phyloP scores from a whole-genome alignment of 2,888 invertebrate genomes.

The Hesperia comma region DNA sequence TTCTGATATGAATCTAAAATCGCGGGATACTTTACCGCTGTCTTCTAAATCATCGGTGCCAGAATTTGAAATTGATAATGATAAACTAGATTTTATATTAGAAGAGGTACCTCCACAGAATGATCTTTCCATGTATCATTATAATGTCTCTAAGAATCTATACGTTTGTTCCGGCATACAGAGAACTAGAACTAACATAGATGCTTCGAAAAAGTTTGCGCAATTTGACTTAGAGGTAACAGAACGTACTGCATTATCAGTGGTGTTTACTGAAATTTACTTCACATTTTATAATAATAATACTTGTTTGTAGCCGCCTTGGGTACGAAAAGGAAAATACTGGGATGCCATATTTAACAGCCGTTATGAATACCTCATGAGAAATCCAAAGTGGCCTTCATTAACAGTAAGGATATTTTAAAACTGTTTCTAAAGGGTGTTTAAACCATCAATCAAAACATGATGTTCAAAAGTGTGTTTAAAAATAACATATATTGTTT shows the following conservation, averaged over 20 bases:
- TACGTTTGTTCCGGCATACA: constrained; percentile 53
- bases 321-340: constrained; percentile 60
- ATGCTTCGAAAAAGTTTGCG: constrained; percentile 61
- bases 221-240: constrained; percentile 69
- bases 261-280: not conserved
- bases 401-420: constrained; percentile 57
- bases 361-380: constrained; percentile 72
- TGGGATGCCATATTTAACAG: constrained; percentile 71
- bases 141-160: constrained; percentile 51
- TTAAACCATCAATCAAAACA: no score
- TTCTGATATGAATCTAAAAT: not conserved
- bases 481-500: no score
- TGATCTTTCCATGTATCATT: constrained; percentile 46
- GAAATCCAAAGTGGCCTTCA: constrained; percentile 70
- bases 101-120: constrained; percentile 51
- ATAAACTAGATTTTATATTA: constrained; percentile 61
- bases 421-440: no score
- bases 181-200: constrained; percentile 57
- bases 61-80: constrained; percentile 43
- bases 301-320: constrained; percentile 55
- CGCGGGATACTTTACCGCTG: not conserved
- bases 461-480: no score
- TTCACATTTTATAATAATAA: not conserved
- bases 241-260: not conserved
- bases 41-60: constrained; percentile 17